A percentile compares a stretch with the other conserved stretches of the same genome.
Conservation (phyloP, 2,888 invertebrate species). For the Ashinkailepas kermadecensis region DNA sequence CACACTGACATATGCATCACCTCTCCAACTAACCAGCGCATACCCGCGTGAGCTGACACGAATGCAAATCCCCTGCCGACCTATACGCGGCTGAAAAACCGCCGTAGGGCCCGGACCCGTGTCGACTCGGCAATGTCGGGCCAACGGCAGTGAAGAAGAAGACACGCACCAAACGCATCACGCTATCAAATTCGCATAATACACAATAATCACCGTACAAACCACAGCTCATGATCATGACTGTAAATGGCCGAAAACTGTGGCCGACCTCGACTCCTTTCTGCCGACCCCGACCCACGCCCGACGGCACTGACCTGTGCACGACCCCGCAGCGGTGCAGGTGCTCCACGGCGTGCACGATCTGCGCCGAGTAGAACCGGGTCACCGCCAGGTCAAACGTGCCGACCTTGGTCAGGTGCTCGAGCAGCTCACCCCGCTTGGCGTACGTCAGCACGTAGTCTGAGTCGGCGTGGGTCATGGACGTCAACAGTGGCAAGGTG, state of each 20-base stretch:
- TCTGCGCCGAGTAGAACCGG: slow-evolving; percentile 89
- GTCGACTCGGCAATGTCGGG: too few species aligned
- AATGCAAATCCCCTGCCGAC: too few species aligned
- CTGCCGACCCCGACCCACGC: neutral
- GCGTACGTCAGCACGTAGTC: slow-evolving; percentile 93
- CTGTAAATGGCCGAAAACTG: neutral
- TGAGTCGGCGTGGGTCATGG: slow-evolving; percentile 37
- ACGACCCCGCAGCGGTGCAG: slow-evolving; percentile 81
- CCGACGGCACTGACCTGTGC: slow-evolving; percentile 55
- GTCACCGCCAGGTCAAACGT: slow-evolving; percentile 78
- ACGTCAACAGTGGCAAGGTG: slow-evolving; percentile 34
- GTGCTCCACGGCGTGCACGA: slow-evolving; percentile 82
- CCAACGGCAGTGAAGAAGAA: too few species aligned
- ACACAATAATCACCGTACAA: too few species aligned
- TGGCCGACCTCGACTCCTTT: neutral
- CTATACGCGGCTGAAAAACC: too few species aligned
- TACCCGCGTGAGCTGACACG: too few species aligned
- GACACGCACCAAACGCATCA: too few species aligned
- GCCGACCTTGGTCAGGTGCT: slow-evolving; percentile 81
- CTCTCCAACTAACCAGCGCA: too few species aligned
- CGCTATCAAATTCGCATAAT: too few species aligned
- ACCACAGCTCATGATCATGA: too few species aligned
- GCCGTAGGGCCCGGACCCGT: too few species aligned
- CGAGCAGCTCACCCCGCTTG: slow-evolving; percentile 86
- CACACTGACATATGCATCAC: too few species aligned